A percentile compares a stretch with the other conserved stretches of the same genome.
phyloP scores from a whole-genome alignment of 2,797 vertebrate genomes.

The Cirrhinus mrigala region DNA sequence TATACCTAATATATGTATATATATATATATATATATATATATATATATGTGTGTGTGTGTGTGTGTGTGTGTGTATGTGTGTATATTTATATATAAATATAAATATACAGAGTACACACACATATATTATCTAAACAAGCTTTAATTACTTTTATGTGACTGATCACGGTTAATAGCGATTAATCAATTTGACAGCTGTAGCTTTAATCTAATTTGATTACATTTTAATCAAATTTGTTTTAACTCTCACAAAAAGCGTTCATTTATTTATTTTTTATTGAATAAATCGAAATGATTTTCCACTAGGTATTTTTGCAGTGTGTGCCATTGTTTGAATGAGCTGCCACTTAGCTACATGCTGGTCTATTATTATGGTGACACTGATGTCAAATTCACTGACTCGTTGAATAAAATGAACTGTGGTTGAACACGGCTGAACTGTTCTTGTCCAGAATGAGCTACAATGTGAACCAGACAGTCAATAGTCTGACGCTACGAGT shows the following conservation, averaged over 20 bases:
- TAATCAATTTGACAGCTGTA: too few relatives aligned
- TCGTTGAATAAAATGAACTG: neutral
- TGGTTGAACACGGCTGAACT: neutral
- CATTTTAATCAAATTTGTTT: neutral
- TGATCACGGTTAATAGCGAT: too few relatives aligned
- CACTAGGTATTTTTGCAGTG: neutral
- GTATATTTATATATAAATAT: too few relatives aligned
- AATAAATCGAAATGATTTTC: neutral
- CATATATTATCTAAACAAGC: too few relatives aligned
- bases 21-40: too few relatives aligned
- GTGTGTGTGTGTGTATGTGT: too few relatives aligned
- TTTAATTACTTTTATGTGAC: too few relatives aligned
- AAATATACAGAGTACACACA: too few relatives aligned
- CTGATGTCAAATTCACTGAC: neutral
- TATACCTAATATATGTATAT: too few relatives aligned
- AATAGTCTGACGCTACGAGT: neutral
- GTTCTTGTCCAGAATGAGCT: neutral
- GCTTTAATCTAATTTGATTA: neutral
- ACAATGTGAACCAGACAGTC: constrained; percentile 12
- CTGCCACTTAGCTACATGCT: neutral
- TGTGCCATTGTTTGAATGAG: neutral
- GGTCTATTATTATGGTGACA: neutral
- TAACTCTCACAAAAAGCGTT: neutral
- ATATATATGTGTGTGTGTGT: too few relatives aligned
- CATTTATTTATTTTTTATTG: neutral